phyloP scores from a whole-genome alignment of 2,797 vertebrate species.

The Tokudaia tokunoshimensis region DNA sequence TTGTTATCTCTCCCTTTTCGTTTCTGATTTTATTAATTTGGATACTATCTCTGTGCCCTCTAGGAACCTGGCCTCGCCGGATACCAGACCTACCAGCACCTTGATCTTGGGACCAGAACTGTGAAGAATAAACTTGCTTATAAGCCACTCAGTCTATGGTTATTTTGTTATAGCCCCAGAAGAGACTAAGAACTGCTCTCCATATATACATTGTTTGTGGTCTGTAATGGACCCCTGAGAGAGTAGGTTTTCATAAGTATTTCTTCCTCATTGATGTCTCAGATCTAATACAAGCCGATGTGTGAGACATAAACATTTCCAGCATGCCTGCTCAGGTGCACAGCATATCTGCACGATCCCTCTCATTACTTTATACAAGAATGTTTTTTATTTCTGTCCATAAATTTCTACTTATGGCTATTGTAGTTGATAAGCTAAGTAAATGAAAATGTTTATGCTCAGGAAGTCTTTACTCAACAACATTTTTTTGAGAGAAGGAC shows the following conservation, averaged over 20 bases:
- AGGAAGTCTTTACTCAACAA: conserved; percentile 31
- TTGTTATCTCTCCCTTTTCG: no score
- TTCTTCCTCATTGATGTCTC: neutral
- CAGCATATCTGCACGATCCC: neutral
- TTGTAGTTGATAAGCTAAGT: neutral
- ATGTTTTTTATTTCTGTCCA: conserved; percentile 13
- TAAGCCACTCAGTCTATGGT: neutral
- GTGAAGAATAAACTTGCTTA: neutral
- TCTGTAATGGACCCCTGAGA: neutral
- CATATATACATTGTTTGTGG: no score
- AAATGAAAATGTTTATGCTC: conserved; percentile 16
- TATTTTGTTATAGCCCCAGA: neutral
- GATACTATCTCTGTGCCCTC: no score
- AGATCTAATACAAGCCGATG: neutral
- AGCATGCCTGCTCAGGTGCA: neutral
- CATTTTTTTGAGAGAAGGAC: conserved; percentile 37
- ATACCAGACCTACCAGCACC: neutral
- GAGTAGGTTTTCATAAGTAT: neutral
- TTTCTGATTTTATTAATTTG: no score
- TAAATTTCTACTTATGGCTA: neutral
- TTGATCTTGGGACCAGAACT: neutral
- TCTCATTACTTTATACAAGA: neutral
- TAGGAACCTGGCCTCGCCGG: no score
- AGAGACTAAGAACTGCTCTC: neutral
- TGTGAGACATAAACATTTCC: neutral